Evolutionary conservation across 2,113 vertebrate species (phyloP).

Genomic region (Lanius ludovicianus): DNA sequence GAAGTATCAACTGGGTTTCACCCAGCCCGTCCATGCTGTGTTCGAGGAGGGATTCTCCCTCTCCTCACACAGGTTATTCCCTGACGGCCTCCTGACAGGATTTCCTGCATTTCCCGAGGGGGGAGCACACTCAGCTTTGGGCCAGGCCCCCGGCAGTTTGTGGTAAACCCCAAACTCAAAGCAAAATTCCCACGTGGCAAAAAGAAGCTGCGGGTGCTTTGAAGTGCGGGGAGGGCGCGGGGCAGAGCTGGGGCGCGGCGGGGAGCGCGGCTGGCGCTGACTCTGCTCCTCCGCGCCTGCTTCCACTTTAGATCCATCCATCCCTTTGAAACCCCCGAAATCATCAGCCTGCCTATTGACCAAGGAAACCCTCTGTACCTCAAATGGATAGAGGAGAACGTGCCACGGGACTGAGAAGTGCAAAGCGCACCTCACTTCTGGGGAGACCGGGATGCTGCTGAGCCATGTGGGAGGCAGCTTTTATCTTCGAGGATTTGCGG

Average conservation of each 20-base stretch:
- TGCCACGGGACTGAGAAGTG: slow-evolving; percentile 36
- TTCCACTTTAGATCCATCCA: slow-evolving; percentile 80
- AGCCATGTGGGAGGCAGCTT: fast-evolving
- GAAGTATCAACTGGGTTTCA: not conserved
- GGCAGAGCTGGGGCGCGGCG: not conserved
- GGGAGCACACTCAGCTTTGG: not conserved
- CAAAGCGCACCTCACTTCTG: fast-evolving
- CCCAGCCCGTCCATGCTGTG: fast-evolving
- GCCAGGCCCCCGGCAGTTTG: not conserved
- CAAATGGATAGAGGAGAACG: slow-evolving; percentile 81
- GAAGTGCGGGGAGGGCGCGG: not conserved
- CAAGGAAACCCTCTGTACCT: slow-evolving; percentile 80
- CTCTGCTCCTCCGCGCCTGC: not conserved
- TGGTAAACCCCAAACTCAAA: not conserved
- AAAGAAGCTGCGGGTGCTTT: not conserved
- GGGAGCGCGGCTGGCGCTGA: not conserved
- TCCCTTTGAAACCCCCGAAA: slow-evolving; percentile 84
- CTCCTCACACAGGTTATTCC: not conserved
- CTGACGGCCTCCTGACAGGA: not conserved
- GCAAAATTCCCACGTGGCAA: not conserved
- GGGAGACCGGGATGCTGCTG: fast-evolving
- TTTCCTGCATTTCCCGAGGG: not conserved
- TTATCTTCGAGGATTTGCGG: fast-evolving
- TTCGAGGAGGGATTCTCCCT: not conserved
- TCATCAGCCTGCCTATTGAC: slow-evolving; percentile 85